Conservation (phyloP, 2,888 invertebrate genomes). For the Eupithecia exiguata region DNA sequence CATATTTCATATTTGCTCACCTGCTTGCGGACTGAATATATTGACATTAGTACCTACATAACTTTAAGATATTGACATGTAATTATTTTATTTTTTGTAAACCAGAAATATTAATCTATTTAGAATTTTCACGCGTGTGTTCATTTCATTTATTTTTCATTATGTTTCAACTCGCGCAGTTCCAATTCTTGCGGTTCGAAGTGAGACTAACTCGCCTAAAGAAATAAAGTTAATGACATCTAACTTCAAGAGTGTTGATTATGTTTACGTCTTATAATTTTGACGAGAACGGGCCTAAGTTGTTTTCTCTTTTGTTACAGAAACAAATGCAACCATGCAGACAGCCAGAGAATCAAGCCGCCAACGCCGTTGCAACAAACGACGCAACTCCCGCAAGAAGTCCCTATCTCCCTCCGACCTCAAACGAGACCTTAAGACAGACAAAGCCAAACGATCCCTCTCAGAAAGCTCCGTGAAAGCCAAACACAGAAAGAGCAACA, state of each 20-base stretch:
- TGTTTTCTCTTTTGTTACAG: constrained; percentile 59
- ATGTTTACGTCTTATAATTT: not conserved
- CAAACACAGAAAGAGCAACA: constrained; percentile 79
- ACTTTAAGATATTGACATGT: no score
- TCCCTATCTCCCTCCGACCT: constrained; percentile 79
- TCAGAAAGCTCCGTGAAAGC: constrained; percentile 80
- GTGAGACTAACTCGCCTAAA: no score
- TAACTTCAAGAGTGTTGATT: not conserved
- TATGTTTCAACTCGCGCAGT: no score
- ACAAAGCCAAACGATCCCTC: constrained; percentile 74
- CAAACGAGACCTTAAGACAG: constrained; percentile 71
- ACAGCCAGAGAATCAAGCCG: constrained; percentile 75
- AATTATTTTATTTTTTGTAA: no score
- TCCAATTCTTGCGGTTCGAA: no score
- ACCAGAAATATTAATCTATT: no score
- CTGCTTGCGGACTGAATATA: no score
- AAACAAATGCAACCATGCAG: constrained; percentile 77
- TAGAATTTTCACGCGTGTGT: no score
- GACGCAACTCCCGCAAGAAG: constrained; percentile 80
- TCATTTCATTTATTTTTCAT: no score
- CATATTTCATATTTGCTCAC: no score
- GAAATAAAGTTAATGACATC: no score
- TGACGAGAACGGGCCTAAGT: not conserved
- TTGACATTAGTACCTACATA: no score
- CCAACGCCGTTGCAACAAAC: constrained; percentile 76